Percentiles rank a stretch among this genome's conserved stretches.
phyloP scores from a whole-genome alignment of 64 coral and sea anemone genomes.

The Pachyseris speciosa region DNA sequence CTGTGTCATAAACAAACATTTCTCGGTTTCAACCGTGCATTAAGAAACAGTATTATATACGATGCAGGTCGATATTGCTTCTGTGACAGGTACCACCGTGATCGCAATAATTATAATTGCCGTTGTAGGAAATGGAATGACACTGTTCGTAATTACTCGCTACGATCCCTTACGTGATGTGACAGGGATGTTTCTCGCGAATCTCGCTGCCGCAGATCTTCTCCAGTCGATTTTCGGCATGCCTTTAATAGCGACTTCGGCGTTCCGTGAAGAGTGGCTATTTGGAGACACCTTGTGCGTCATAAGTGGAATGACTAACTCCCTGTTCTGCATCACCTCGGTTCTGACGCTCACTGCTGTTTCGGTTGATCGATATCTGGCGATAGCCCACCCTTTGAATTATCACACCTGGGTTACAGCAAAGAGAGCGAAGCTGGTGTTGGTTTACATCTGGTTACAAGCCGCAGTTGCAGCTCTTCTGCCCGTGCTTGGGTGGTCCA shows the following conservation, averaged over 20 bases:
- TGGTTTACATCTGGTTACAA: constrained; percentile 62
- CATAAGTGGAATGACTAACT: constrained; percentile 73
- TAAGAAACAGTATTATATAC: neutral
- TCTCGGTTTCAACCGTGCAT: neutral
- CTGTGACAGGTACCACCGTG: neutral
- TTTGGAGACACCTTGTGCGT: constrained; percentile 58
- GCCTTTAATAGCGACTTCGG: constrained; percentile 78
- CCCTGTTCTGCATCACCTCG: constrained; percentile 77
- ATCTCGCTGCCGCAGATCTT: constrained; percentile 79
- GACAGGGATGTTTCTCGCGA: constrained; percentile 62
- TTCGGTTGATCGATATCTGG: constrained; percentile 72
- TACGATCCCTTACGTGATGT: constrained; percentile 53
- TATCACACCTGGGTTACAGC: constrained; percentile 41
- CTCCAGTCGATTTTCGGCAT: constrained; percentile 57
- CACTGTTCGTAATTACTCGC: constrained; percentile 37
- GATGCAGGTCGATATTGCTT: constrained; percentile 9
- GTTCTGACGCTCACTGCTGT: constrained; percentile 74
- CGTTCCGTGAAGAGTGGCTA: constrained; percentile 55
- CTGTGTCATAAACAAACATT: neutral
- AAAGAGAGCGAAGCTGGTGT: constrained; percentile 1
- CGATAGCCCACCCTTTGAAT: constrained; percentile 44
- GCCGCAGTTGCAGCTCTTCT: constrained; percentile 45
- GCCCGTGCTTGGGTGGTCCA: constrained; percentile 71
- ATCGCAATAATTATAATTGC: constrained; percentile 52
- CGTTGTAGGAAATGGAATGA: constrained; percentile 50